These are phyloP conservation scores for Poecile atricapillus DNA, from an alignment of 2,113 vertebrate species.

Conservation along the genomic window DNA sequence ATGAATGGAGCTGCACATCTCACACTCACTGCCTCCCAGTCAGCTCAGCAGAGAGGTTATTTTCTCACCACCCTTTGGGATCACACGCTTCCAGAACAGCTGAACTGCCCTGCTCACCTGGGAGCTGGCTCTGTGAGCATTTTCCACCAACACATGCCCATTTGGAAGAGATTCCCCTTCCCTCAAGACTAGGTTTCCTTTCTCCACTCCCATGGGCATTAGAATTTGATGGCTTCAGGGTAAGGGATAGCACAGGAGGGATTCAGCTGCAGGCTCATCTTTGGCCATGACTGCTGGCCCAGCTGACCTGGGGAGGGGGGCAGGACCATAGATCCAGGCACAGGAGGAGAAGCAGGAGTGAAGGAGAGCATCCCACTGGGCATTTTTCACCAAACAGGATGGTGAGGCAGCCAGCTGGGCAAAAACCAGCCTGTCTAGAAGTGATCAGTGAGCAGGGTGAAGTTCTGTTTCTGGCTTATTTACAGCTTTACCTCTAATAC, in stretches of 20 bases:
- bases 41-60: background rate
- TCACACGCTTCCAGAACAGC: background rate
- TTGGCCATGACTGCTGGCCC: background rate
- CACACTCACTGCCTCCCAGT: background rate
- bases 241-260: background rate
- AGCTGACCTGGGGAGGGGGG: background rate
- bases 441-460: background rate
- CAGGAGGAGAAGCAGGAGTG: background rate
- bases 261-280: background rate
- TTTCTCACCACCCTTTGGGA: background rate
- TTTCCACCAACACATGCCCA: background rate
- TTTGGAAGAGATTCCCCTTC: background rate
- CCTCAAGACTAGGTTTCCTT: background rate
- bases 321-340: background rate
- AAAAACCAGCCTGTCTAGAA: background rate
- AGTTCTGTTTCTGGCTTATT: background rate
- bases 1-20: background rate
- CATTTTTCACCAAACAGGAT: background rate
- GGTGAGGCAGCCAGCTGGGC: background rate
- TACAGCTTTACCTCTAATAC: background rate
- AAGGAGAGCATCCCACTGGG: background rate
- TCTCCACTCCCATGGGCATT: background rate
- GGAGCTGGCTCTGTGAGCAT: background rate
- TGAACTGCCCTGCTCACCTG: background rate
- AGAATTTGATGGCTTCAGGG: background rate